A percentile compares a stretch with the other conserved stretches of the same genome.
These are phyloP conservation scores for Thalpophila matura DNA, from an alignment of 2,888 invertebrate species.

Conservation along the genomic window DNA sequence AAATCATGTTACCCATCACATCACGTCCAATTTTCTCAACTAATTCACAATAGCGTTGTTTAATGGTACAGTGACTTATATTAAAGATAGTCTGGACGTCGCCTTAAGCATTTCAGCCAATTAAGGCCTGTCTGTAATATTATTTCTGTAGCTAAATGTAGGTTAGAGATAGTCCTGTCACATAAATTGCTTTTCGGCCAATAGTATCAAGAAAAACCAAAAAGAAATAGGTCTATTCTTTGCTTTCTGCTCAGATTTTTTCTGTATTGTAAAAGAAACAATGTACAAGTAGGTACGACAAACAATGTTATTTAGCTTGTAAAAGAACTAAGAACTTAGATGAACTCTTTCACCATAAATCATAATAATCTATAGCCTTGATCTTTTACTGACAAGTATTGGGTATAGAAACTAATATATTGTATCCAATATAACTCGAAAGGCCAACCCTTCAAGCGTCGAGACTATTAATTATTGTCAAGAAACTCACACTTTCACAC, in stretches of 20 bases:
- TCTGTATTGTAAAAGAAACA: too few relatives aligned
- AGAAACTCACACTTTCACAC: conserved; percentile 2
- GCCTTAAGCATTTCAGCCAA: too few relatives aligned
- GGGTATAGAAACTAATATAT: conserved; percentile 18
- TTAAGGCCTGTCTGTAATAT: background rate
- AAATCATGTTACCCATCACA: too few relatives aligned
- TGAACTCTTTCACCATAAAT: conserved; percentile 3
- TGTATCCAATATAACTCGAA: background rate
- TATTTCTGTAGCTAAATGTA: background rate
- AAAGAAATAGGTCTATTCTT: background rate
- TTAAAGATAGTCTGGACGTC: too few relatives aligned
- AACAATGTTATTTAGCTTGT: too few relatives aligned
- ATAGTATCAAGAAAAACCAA: background rate
- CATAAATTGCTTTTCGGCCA: background rate
- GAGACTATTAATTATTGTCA: conserved; percentile 40
- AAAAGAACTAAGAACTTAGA: too few relatives aligned
- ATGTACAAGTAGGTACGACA: background rate
- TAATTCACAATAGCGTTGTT: too few relatives aligned
- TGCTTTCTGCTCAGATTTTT: too few relatives aligned
- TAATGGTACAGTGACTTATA: too few relatives aligned
- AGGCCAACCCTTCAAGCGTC: conserved; percentile 1
- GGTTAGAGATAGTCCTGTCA: background rate
- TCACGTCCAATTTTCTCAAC: too few relatives aligned
- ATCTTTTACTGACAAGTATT: conserved; percentile 26
- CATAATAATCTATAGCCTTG: conserved; percentile 22